Conservation (phyloP, 2,888 invertebrate genomes). For the Bhutanitis thaidina region DNA sequence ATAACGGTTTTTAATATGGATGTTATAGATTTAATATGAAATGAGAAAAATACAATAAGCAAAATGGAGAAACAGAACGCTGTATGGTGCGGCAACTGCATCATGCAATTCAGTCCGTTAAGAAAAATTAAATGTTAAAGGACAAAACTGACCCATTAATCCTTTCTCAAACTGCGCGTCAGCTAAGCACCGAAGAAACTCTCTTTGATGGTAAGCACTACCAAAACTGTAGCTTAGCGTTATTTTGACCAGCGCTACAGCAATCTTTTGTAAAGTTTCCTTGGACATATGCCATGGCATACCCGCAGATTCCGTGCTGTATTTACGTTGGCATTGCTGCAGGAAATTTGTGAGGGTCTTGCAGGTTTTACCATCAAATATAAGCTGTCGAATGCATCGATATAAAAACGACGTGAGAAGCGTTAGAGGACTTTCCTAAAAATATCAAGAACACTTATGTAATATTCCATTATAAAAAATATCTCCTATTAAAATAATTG, state of each 20-base stretch:
- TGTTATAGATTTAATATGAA: too few species aligned
- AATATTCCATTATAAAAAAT: too few species aligned
- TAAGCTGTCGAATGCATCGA: conserved; percentile 66
- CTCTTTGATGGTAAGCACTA: conserved; percentile 82
- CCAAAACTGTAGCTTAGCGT: conserved; percentile 81
- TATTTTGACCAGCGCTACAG: conserved; percentile 80
- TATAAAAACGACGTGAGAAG: conserved; percentile 80
- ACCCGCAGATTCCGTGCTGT: conserved; percentile 52
- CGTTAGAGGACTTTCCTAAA: conserved; percentile 83
- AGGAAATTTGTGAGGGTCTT: conserved; percentile 55
- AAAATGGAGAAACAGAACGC: too few species aligned
- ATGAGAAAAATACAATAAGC: too few species aligned
- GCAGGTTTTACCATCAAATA: conserved; percentile 65
- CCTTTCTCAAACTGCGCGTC: conserved; percentile 79
- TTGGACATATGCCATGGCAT: conserved; percentile 64
- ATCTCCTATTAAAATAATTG: too few species aligned
- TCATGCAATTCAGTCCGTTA: too few species aligned
- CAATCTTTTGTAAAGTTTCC: conserved; percentile 76
- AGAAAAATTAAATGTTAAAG: too few species aligned
- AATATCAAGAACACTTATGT: conserved; percentile 23
- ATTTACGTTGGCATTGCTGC: conserved; percentile 57
- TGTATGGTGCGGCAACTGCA: too few species aligned
- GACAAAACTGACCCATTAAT: conserved; percentile 56
- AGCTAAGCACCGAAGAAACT: conserved; percentile 81
- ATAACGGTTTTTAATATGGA: too few species aligned